phyloP scores from a whole-genome alignment of 1,140 invertebrate species.

The Ganaspis sp. region DNA sequence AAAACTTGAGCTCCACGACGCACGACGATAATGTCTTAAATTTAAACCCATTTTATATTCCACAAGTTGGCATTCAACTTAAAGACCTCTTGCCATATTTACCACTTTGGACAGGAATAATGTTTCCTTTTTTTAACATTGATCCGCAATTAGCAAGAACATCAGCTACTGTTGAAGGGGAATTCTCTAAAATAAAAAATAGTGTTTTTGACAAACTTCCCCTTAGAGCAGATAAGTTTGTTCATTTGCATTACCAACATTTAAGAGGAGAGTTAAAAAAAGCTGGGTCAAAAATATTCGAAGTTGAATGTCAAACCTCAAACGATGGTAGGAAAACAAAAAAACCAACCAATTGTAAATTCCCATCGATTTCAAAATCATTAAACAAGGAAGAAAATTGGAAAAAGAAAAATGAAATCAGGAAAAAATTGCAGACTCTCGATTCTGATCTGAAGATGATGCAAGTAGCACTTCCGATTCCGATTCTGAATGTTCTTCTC shows the following conservation, averaged over 20 bases:
- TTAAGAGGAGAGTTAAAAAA: slow-evolving; percentile 25
- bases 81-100: slow-evolving; percentile 29
- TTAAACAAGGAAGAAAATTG: slow-evolving; percentile 18
- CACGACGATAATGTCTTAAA: too few species aligned
- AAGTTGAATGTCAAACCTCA: too few species aligned
- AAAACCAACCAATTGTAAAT: background rate
- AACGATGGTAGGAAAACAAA: background rate
- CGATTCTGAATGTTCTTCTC: too few species aligned
- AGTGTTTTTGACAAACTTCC: slow-evolving; percentile 35
- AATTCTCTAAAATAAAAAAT: slow-evolving; percentile 39
- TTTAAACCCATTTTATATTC: slow-evolving; percentile 38
- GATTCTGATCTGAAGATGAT: too few species aligned
- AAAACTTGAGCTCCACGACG: too few species aligned
- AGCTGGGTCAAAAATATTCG: background rate
- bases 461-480: too few species aligned
- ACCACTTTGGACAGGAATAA: slow-evolving; percentile 40
- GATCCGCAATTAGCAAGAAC: background rate
- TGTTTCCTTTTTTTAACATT: slow-evolving; percentile 31
- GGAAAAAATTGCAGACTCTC: background rate
- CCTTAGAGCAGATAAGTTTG: slow-evolving; percentile 35
- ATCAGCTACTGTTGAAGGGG: slow-evolving; percentile 33
- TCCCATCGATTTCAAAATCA: background rate
- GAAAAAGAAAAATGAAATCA: slow-evolving; percentile 18
- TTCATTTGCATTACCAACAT: slow-evolving; percentile 22
- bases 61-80: slow-evolving; percentile 33